Evolutionary conservation across 2,797 vertebrate species (phyloP).

Genomic region (Rhynchonycteris naso): DNA sequence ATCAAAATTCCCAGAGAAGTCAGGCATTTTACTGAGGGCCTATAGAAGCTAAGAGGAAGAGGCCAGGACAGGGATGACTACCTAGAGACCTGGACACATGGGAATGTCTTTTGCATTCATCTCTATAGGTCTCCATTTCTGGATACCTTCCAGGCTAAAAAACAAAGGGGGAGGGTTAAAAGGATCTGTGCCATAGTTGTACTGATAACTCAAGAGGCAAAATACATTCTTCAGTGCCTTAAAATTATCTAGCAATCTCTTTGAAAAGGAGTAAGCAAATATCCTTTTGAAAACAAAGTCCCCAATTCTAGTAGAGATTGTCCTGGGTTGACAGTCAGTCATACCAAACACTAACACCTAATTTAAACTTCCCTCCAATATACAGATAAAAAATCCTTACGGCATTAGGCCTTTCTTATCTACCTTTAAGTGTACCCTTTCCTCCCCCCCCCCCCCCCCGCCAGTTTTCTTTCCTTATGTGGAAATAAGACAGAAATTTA

Average conservation of each 20-base stretch:
- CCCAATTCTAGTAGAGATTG: background rate
- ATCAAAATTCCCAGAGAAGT: background rate
- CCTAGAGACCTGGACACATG: background rate
- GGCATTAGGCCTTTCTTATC: background rate
- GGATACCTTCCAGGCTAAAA: background rate
- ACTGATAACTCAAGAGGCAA: background rate
- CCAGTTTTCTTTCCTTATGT: background rate
- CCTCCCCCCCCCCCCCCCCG: background rate
- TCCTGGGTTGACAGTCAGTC: background rate
- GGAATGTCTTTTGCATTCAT: background rate
- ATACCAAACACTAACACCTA: conserved; percentile 21
- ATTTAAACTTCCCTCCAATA: conserved; percentile 38
- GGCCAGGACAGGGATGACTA: background rate
- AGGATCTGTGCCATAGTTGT: background rate
- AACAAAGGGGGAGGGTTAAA: background rate
- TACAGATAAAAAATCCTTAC: background rate
- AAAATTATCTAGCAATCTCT: conserved; percentile 3
- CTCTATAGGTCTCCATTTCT: background rate
- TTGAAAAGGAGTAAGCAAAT: conserved; percentile 31
- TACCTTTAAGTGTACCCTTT: conserved; percentile 36
- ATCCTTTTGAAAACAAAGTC: conserved; percentile 28
- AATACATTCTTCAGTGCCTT: conserved; percentile 17
- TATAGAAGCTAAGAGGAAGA: background rate
- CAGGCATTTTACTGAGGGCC: background rate
- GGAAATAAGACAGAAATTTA: conserved; percentile 28